These are phyloP conservation scores for Pseudonaja textilis DNA, from an alignment of 2,113 vertebrate genomes.

Conservation along the genomic window DNA sequence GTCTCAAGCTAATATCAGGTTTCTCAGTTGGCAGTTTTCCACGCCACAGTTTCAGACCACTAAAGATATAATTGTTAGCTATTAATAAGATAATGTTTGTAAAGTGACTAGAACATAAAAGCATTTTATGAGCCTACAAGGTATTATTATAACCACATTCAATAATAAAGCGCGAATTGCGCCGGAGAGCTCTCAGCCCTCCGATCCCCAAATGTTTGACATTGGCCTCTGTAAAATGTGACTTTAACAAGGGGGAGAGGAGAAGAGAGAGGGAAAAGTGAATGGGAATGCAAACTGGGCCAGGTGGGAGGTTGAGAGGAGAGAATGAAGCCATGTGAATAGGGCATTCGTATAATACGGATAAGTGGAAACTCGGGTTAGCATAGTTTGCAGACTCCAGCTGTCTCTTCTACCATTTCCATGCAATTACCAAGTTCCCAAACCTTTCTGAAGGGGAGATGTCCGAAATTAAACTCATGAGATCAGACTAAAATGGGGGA, in stretches of 20 bases:
- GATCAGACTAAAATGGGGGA: background rate
- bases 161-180: slow-evolving; percentile 32
- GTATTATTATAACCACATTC: slow-evolving; percentile 20
- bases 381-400: background rate
- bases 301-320: background rate
- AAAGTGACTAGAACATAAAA: slow-evolving; percentile 42
- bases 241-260: background rate
- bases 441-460: background rate
- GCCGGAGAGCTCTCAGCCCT: slow-evolving; percentile 23
- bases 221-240: background rate
- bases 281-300: background rate
- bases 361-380: background rate
- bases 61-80: slow-evolving; percentile 34
- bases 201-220: slow-evolving; percentile 30
- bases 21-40: slow-evolving; percentile 48
- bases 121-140: slow-evolving; percentile 35
- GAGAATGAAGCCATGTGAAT: background rate
- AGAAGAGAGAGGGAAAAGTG: slow-evolving; percentile 6
- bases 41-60: slow-evolving; percentile 45
- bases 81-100: slow-evolving; percentile 48
- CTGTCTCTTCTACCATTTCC: background rate
- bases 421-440: background rate
- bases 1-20: slow-evolving; percentile 33
- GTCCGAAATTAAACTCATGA: background rate
- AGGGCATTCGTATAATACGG: background rate